Percentiles rank a stretch among this genome's conserved stretches.
Evolutionary conservation across 2,888 invertebrate genomes (phyloP).

Genomic region (Acanthopleura granulata): DNA sequence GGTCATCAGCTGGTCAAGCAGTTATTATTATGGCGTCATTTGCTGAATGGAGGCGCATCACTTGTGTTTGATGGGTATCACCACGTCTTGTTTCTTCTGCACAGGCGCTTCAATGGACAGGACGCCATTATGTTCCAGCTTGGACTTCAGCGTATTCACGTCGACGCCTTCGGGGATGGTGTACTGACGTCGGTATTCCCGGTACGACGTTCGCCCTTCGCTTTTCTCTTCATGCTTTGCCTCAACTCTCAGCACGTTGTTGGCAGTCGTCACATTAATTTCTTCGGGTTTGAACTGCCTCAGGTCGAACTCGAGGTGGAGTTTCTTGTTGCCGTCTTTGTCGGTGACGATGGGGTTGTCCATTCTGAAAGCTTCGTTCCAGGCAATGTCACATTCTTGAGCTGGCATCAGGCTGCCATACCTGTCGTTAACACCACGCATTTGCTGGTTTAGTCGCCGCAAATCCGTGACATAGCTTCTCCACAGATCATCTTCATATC

Average conservation of each 20-base stretch:
- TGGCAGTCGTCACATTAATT: conserved; percentile 98
- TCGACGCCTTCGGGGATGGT: conserved; percentile 96
- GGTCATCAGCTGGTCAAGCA: too few relatives aligned
- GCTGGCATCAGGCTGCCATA: neutral
- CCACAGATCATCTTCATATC: too few relatives aligned
- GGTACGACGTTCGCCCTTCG: conserved; percentile 95
- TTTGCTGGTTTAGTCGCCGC: too few relatives aligned
- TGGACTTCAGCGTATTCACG: conserved; percentile 95
- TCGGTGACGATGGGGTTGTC: conserved; percentile 1
- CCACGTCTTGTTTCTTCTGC: neutral
- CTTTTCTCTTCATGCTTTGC: conserved; percentile 99
- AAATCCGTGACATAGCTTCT: too few relatives aligned
- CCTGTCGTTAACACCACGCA: too few relatives aligned
- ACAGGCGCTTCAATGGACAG: conserved; percentile 89
- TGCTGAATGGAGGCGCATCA: too few relatives aligned
- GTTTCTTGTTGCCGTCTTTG: neutral
- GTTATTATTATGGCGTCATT: too few relatives aligned
- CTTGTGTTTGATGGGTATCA: neutral
- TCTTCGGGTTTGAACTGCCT: conserved; percentile 96
- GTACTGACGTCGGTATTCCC: conserved; percentile 98
- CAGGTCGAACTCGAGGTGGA: conserved; percentile 94
- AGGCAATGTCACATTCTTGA: conserved; percentile 73
- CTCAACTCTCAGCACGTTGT: conserved; percentile 92
- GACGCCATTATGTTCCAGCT: conserved; percentile 95
- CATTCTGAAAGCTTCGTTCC: conserved; percentile 79